Evolutionary conservation across 2,797 vertebrate genomes (phyloP).

Genomic region (Urophycis tenuis): DNA sequence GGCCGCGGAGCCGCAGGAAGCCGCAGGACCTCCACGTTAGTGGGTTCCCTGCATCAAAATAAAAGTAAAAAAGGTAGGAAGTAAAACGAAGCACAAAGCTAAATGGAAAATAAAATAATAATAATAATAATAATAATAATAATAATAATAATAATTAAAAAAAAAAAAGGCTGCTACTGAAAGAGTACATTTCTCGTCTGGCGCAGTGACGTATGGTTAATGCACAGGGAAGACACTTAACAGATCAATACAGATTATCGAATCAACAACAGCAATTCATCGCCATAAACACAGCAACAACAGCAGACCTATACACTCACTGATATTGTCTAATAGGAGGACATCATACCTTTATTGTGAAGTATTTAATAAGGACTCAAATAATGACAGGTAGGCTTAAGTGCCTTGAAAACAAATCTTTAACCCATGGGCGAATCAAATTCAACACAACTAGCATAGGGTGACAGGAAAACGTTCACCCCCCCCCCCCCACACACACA

Average conservation of each 20-base stretch:
- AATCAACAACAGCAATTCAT: constrained; percentile 18
- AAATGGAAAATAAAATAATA: neutral
- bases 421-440: neutral
- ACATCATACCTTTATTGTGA: constrained; percentile 3
- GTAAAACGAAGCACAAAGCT: neutral
- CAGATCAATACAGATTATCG: constrained; percentile 14
- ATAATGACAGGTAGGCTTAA: neutral
- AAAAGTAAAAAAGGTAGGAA: no score
- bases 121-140: no score
- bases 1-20: no score
- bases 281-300: constrained; percentile 8
- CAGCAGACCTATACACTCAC: neutral
- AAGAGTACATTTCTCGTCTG: neutral
- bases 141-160: no score
- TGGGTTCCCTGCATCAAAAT: neutral
- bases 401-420: neutral
- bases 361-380: neutral
- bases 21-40: no score
- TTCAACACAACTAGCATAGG: neutral
- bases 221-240: constrained; percentile 2
- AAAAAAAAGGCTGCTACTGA: neutral
- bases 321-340: neutral
- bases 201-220: neutral
- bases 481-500: no score
- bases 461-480: neutral